Evolutionary conservation across 2,113 vertebrate species (phyloP).

Genomic region (Pantherophis guttatus): DNA sequence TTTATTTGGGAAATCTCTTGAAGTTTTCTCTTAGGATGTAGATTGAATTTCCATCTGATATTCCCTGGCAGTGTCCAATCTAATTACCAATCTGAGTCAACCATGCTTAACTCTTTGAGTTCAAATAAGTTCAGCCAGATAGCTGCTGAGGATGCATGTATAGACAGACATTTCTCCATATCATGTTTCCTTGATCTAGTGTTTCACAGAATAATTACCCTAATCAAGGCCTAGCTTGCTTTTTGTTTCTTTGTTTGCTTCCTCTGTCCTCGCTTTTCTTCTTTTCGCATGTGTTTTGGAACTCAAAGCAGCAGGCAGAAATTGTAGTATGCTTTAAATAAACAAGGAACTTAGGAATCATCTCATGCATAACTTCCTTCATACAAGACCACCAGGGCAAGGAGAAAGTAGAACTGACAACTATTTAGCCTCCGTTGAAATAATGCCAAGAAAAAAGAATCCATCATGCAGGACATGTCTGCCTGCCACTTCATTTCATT

Average conservation of each 20-base stretch:
- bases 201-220: background rate
- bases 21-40: background rate
- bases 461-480: no score
- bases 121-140: background rate
- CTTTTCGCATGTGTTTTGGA: background rate
- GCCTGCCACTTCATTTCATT: background rate
- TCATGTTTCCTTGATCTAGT: background rate
- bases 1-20: background rate
- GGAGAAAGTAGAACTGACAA: background rate
- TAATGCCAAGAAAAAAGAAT: background rate
- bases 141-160: background rate
- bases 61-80: background rate
- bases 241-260: background rate
- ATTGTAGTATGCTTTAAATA: background rate
- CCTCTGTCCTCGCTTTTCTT: background rate
- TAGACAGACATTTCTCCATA: background rate
- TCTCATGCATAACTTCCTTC: background rate
- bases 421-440: background rate
- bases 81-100: background rate
- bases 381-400: background rate
- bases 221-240: background rate
- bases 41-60: background rate
- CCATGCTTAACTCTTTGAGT: background rate
- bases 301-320: background rate
- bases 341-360: background rate